Percentiles rank a stretch among this genome's conserved stretches.
Conservation (phyloP, 2,888 invertebrate genomes). For the Pristionchus arcanus region DNA sequence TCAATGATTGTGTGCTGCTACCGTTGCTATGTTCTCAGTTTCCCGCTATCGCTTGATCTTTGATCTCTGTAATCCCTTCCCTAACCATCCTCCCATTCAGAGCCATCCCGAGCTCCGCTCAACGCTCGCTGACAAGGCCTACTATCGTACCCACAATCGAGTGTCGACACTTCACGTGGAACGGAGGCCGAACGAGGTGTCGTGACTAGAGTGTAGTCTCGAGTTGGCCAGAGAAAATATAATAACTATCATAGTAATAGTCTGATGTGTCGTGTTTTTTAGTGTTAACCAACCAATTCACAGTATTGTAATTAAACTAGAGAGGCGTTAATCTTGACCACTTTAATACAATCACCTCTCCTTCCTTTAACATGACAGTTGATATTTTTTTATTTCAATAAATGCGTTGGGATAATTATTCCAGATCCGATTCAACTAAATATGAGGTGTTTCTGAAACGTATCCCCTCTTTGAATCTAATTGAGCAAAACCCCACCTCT, state of each 20-base stretch:
- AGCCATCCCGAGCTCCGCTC: slow-evolving; percentile 53
- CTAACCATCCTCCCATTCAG: slow-evolving; percentile 26
- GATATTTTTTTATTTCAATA: no score
- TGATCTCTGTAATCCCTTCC: not conserved
- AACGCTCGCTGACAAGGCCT: slow-evolving; percentile 42
- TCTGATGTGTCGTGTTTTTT: not conserved
- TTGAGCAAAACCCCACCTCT: no score
- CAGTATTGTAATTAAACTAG: no score
- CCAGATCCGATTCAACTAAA: no score
- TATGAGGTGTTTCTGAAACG: not conserved
- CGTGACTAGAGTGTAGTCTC: slow-evolving; percentile 27
- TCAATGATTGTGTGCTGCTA: not conserved
- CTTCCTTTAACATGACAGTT: no score
- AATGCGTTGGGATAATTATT: no score
- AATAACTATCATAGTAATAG: no score
- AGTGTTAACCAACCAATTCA: not conserved
- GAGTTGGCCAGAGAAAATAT: not conserved
- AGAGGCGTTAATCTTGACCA: no score
- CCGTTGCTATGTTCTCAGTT: not conserved
- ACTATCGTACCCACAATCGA: slow-evolving; percentile 46
- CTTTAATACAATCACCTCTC: no score
- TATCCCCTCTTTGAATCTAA: not conserved
- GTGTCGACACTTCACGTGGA: slow-evolving; percentile 54
- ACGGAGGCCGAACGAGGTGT: slow-evolving; percentile 28
- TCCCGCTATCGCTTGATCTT: slow-evolving; percentile 33